These are phyloP conservation scores for Yponomeuta cagnagella DNA, from an alignment of 2,888 invertebrate species.

Conservation along the genomic window DNA sequence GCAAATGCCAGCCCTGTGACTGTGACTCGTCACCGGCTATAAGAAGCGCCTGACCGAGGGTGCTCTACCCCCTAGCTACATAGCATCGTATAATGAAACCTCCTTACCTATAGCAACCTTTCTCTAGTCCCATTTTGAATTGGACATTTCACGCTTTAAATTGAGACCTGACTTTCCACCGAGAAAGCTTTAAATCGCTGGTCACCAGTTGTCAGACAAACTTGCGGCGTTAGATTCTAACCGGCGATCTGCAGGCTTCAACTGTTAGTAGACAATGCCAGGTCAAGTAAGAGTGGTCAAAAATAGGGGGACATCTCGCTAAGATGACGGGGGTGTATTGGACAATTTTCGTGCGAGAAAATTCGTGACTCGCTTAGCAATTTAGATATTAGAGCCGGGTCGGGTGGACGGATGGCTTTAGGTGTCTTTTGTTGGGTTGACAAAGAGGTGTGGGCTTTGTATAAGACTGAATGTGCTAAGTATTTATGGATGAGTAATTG, in stretches of 20 bases:
- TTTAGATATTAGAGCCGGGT: constrained; percentile 35
- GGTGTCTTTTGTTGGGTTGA: not conserved
- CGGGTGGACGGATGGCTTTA: not conserved
- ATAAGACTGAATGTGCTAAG: no score
- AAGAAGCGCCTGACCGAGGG: constrained; percentile 53
- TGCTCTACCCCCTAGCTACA: constrained; percentile 44
- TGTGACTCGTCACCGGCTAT: constrained; percentile 37
- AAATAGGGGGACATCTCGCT: constrained; percentile 37
- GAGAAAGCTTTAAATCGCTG: not conserved
- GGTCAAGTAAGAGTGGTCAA: not conserved
- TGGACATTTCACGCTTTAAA: not conserved
- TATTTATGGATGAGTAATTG: no score
- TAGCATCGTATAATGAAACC: constrained; percentile 60
- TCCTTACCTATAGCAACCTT: constrained; percentile 29
- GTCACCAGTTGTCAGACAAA: not conserved
- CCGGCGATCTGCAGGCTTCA: not conserved
- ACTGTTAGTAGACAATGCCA: not conserved
- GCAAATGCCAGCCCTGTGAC: not conserved
- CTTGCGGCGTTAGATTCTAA: not conserved
- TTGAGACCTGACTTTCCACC: not conserved
- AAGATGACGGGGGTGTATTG: constrained; percentile 61
- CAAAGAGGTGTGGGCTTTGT: not conserved
- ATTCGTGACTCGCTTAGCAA: constrained; percentile 60
- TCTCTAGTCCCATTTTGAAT: constrained; percentile 25
- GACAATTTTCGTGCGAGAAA: constrained; percentile 59